Evolutionary conservation across 2,888 invertebrate species (phyloP), one percentile per base, ranked within the genome.

Genomic region (Notodonta ziczac): DNA sequence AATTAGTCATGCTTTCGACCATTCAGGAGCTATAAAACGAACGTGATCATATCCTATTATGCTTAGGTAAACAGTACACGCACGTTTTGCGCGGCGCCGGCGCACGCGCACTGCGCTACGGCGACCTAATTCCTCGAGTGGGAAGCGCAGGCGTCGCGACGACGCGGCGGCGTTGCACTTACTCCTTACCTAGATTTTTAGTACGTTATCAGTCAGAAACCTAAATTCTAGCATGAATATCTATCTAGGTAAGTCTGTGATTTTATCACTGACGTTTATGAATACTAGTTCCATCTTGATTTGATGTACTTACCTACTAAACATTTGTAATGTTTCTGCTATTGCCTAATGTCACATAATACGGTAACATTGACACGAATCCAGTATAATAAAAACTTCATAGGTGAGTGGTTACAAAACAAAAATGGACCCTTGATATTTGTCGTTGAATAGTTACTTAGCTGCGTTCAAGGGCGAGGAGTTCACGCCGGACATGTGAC

Each of bases 401-500:
- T 59, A 65, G 66, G 60, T 73, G 67, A 69, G 69, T 66, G 65
- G 65, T 79, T 72, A 57, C 69, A 59, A 72, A 64, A 74, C 63
- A 3, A 64, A 70, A 70, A 67, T 72, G 59, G 64, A 60, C 73
- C 74, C 62, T 67, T 71, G 64, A 70, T 65, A 59, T 62, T 58
- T 63, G 65, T 68, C 65, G 57, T 66, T 62, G 60, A 65, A 71
- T 70, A 61, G 63, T 62, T 63, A 63, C 64, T 63, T 67, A 57
- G 61, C 52, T 62, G 35, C 48, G 32, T 16, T 51, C 90, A 88
- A 91, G 90, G 91, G 87, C 89, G 83, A 64, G 62, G 71, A 80
- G 82, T 84, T 87, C 89, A 90, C 89, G 89, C 78, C 72, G 63
- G 82, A 76, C 82, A 76, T 83, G 80, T 86, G 87, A 89, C 87